A percentile compares a stretch with the other conserved stretches of the same genome.
Conservation (phyloP, 2,113 vertebrate species). For the Periophthalmus modestus region DNA sequence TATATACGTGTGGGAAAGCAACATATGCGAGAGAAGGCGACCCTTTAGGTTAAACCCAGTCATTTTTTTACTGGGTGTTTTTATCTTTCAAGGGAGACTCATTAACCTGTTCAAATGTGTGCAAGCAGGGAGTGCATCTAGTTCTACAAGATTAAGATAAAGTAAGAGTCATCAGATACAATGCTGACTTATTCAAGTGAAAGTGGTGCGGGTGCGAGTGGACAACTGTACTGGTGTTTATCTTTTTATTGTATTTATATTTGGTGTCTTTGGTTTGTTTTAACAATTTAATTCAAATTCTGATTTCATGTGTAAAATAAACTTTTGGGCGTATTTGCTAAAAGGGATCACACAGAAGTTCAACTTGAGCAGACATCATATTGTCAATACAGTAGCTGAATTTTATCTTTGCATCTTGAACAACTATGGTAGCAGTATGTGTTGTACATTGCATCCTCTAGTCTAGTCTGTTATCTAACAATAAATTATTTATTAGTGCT, state of each 20-base stretch:
- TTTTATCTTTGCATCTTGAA: not conserved
- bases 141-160: not conserved
- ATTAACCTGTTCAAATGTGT: not conserved
- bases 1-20: not conserved
- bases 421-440: not conserved
- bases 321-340: no score
- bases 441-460: not conserved
- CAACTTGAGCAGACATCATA: no score
- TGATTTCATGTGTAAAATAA: no score
- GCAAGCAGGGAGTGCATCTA: not conserved
- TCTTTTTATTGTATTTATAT: not conserved
- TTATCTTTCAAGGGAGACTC: slow-evolving; percentile 16
- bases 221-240: not conserved
- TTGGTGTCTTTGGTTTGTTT: not conserved
- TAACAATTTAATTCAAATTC: not conserved
- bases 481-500: not conserved
- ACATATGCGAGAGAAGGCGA: slow-evolving; percentile 12
- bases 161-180: not conserved
- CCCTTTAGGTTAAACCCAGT: slow-evolving; percentile 41
- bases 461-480: not conserved
- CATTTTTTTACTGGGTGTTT: slow-evolving; percentile 49
- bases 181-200: no score
- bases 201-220: no score
- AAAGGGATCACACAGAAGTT: no score
- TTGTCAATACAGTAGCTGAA: not conserved